A percentile compares a stretch with the other conserved stretches of the same genome.
Conservation (phyloP, 2,888 invertebrate species). For the Apamea epomidion region DNA sequence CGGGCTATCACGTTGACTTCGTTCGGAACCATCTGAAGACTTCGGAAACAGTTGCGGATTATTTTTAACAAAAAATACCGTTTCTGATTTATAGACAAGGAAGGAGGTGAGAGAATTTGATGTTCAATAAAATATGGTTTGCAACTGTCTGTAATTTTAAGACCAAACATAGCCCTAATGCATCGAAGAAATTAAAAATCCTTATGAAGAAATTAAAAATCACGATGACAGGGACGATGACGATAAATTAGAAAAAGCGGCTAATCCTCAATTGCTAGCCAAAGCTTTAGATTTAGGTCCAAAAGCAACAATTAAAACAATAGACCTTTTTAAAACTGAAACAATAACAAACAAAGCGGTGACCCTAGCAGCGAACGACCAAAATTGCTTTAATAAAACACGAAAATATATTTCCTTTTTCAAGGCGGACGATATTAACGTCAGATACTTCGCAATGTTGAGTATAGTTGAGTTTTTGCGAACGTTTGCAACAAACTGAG, state of each 20-base stretch:
- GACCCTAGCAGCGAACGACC: conserved; percentile 70
- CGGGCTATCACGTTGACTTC: no score
- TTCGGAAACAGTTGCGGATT: no score
- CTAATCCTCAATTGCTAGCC: not conserved
- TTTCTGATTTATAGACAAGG: no score
- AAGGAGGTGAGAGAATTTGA: no score
- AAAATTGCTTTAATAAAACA: conserved; percentile 84
- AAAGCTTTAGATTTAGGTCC: conserved; percentile 19
- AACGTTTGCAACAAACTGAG: conserved; percentile 52
- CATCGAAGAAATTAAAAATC: no score
- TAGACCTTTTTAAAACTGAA: conserved; percentile 25
- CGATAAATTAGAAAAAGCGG: not conserved
- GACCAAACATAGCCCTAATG: no score
- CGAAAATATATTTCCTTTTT: conserved; percentile 81
- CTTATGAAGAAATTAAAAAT: no score
- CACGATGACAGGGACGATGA: not conserved
- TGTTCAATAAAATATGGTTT: no score
- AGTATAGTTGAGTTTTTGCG: conserved; percentile 62
- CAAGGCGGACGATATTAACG: conserved; percentile 75
- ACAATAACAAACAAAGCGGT: conserved; percentile 55
- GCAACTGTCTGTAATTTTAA: no score
- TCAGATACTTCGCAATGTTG: conserved; percentile 63
- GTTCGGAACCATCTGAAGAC: no score
- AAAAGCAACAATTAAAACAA: conserved; percentile 29
- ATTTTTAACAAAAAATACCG: no score